Evolutionary conservation across 2,113 vertebrate species (phyloP), one percentile per base, ranked within the genome.

Genomic region (Marmota flaviventris): DNA sequence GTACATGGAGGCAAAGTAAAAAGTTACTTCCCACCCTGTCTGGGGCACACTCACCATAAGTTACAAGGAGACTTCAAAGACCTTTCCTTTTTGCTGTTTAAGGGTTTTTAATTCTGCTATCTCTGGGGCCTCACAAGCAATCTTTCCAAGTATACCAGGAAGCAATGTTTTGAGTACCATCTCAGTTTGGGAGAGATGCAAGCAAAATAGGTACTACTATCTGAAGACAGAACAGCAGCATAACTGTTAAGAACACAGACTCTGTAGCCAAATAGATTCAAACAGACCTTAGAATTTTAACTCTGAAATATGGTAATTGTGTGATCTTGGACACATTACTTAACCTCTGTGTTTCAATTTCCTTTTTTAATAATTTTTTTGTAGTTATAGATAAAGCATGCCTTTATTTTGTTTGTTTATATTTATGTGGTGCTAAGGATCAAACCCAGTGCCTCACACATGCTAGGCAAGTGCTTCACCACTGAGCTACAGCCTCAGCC

Each of bases 171-270:
- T 93, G 58, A 84, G n/a, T 65, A n/a, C 39, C 58, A 81, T 25
- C 4, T 27, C 25, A 87, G 67, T 76, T 94, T 87, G 70, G 87
- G 76, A 90, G 56, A 82, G 18, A 96, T 22, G 42, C 56, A n/a
- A 22, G 58, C 25, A 92, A 97, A 24, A 48, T 8, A 58, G n/a
- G 76, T 32, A 37, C 25, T 32, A 37, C 25, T 96, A 27, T 83
- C 65, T 89, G 25, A 56, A 96, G 79, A 48, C 2, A 79, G 18
- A 79, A 32, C 8, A 84, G 34, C 24, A 3, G 24, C 24, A 3
- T 93, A 77, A 63, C 39, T 61, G 34, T 61, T 91, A 81, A 81
- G 51, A 92, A 67, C 37, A 58, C 7, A 87, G 29, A 58, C 14
- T 34, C 67, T 72, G 17, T 18, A 16, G 8, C 48, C 16, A 37